phyloP scores from a whole-genome alignment of 2,888 invertebrate species.

The Steromphala cineraria region DNA sequence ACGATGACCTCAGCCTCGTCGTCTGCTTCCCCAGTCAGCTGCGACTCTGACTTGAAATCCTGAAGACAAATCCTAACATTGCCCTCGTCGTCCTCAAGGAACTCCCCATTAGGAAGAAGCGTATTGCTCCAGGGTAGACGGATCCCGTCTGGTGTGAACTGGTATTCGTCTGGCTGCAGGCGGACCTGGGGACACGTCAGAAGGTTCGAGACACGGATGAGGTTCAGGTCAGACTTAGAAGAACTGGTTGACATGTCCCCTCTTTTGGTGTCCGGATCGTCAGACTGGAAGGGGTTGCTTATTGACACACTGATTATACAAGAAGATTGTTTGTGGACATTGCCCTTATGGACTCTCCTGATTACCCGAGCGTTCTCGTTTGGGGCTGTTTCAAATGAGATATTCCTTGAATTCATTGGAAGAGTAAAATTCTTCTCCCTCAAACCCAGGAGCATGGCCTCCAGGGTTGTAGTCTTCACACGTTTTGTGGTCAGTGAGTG shows the following conservation, averaged over 20 bases:
- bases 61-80: slow-evolving; percentile 19
- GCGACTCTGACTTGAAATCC: slow-evolving; percentile 17
- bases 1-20: neutral
- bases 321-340: neutral
- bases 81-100: neutral
- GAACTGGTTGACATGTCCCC: neutral
- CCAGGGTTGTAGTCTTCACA: slow-evolving; percentile 14
- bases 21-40: neutral
- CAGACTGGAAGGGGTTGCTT: neutral
- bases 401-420: neutral
- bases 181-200: slow-evolving; percentile 30
- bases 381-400: slow-evolving; percentile 23
- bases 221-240: neutral
- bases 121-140: slow-evolving; percentile 6
- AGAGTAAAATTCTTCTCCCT: slow-evolving; percentile 21
- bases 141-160: neutral
- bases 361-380: neutral
- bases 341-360: neutral
- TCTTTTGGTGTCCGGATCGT: neutral
- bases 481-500: slow-evolving; percentile 3
- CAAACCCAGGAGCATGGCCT: slow-evolving; percentile 21
- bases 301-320: slow-evolving; percentile 33
- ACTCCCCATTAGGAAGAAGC: slow-evolving; percentile 10
- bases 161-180: slow-evolving; percentile 19
- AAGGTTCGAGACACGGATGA: slow-evolving; percentile 23